phyloP scores from a whole-genome alignment of 2,113 vertebrate species.

The Noturus placidus region DNA sequence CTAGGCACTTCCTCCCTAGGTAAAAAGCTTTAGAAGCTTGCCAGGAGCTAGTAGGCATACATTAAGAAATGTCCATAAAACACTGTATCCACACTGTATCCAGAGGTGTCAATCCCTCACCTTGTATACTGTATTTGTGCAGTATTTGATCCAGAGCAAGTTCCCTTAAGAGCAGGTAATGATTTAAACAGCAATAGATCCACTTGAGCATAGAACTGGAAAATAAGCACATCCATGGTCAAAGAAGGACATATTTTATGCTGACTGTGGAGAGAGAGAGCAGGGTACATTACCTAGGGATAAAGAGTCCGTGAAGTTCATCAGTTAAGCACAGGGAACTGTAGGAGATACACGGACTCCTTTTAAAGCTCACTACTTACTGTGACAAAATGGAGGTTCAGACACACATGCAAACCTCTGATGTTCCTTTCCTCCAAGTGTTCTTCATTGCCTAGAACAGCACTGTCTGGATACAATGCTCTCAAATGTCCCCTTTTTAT shows the following conservation, averaged over 20 bases:
- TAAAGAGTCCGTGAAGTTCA: conserved; percentile 27
- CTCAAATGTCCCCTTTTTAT: not conserved
- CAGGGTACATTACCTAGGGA: conserved; percentile 4
- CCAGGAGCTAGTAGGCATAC: not conserved
- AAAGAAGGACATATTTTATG: conserved; percentile 2
- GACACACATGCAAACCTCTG: conserved; percentile 47
- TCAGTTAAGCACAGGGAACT: conserved; percentile 14
- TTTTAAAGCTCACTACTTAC: conserved; percentile 43
- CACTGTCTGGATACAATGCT: not conserved
- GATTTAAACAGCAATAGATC: conserved; percentile 18
- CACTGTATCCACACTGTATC: not conserved
- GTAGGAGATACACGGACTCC: conserved; percentile 33
- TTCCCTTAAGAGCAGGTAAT: not conserved
- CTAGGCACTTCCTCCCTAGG: not conserved
- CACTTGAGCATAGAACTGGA: conserved; percentile 3
- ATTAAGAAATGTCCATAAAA: not conserved
- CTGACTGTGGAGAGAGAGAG: conserved; percentile 13
- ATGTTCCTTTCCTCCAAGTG: conserved; percentile 38
- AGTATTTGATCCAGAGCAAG: not conserved
- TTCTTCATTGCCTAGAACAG: not conserved
- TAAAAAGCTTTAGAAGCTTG: conserved; percentile 1
- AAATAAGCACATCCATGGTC: conserved; percentile 2
- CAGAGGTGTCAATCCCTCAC: not conserved
- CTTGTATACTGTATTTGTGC: not conserved
- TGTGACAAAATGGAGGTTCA: conserved; percentile 49